Percentiles rank a stretch among this genome's conserved stretches.
phyloP scores from a whole-genome alignment of 2,797 vertebrate genomes.

The Tachyglossus aculeatus region DNA sequence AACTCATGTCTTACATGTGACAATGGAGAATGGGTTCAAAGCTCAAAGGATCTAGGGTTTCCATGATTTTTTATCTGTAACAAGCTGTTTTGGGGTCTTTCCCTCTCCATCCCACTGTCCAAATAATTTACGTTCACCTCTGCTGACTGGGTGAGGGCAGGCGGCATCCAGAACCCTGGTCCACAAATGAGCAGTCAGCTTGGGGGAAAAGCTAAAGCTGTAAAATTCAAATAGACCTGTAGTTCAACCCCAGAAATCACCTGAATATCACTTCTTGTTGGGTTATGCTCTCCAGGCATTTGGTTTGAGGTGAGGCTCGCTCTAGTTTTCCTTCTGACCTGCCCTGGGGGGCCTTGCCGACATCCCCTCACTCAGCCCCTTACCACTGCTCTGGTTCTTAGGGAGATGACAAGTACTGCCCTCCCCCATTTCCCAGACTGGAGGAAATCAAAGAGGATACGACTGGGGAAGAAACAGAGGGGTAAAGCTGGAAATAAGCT shows the following conservation, averaged over 20 bases:
- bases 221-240: background rate
- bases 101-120: no score
- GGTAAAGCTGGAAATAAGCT: background rate
- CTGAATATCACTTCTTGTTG: background rate
- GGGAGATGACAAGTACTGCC: background rate
- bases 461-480: background rate
- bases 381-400: background rate
- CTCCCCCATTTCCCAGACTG: background rate
- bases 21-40: no score
- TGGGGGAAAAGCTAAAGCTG: background rate
- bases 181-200: background rate
- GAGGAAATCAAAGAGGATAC: background rate
- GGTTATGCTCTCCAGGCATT: background rate
- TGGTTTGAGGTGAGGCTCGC: background rate
- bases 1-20: no score
- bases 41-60: no score
- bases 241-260: no score
- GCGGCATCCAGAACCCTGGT: background rate
- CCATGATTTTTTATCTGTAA: no score
- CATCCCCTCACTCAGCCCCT: background rate
- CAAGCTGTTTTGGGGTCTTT: no score
- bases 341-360: background rate
- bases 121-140: no score
- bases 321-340: background rate
- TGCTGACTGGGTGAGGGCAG: no score